Conservation (phyloP, 2,113 vertebrate genomes). For the Tauraco erythrolophus region DNA sequence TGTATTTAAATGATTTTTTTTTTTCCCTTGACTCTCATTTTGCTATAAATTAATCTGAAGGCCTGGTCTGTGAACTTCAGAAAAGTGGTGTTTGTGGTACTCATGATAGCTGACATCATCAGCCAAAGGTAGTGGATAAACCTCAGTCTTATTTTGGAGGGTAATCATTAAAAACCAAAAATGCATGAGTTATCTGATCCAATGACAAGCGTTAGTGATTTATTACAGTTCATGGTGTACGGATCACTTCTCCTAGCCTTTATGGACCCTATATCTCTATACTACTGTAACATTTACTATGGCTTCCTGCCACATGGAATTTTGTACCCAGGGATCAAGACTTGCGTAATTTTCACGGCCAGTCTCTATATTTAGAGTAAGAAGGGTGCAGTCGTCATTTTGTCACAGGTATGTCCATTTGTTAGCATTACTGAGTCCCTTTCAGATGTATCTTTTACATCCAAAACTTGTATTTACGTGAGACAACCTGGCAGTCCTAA, state of each 20-base stretch:
- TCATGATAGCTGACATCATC: not conserved
- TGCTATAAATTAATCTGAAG: not conserved
- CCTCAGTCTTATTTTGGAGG: not conserved
- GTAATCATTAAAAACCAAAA: not conserved
- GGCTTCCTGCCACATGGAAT: slow-evolving; percentile 37
- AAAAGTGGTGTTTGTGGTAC: not conserved
- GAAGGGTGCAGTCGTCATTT: not conserved
- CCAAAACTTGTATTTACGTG: not conserved
- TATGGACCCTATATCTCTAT: not conserved
- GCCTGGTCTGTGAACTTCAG: not conserved
- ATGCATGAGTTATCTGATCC: not conserved
- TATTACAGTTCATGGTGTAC: not conserved
- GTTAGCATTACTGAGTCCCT: not conserved
- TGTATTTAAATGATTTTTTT: not conserved
- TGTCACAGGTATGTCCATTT: not conserved
- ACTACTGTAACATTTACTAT: slow-evolving; percentile 19
- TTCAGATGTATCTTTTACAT: not conserved
- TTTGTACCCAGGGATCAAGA: slow-evolving; percentile 22
- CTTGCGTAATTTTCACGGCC: not conserved
- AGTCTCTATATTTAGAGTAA: not conserved
- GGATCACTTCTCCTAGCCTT: not conserved
- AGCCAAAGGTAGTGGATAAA: not conserved
- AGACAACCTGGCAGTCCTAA: not conserved
- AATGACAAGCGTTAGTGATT: not conserved
- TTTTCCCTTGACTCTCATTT: not conserved